Base-by-base conservation (phyloP, 2,797 vertebrate genomes). In the Paramormyrops hopkinsi region DNA sequence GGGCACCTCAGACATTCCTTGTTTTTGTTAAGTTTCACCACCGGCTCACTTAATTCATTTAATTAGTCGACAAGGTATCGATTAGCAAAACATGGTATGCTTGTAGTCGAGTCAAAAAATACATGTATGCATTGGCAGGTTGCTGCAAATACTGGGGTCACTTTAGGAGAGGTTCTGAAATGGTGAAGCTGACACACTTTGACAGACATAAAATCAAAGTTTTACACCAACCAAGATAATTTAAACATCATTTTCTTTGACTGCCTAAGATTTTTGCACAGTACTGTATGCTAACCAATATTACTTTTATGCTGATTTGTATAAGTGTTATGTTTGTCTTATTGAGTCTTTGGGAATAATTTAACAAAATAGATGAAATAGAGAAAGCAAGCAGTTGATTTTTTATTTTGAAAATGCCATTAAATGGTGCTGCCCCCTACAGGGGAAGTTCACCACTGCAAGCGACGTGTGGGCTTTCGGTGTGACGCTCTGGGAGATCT, bases 401-500 rank as follows among this genome's bases (percentile, higher is more conserved):
- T 29, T 86, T 33, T n/a, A 37, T 22, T 54, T 53, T 37, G 14
- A 22, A 29, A 44, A 56, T 48, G 12, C 22, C 17, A n/a, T 82
- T n/a, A 73, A 82, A 82, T n/a, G 50, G 25, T 37, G 6, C 2
- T 12, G 56, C 22, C 50, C 44, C 29, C 48, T 7, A 5, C 83
- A 89, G 89, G 89, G 89, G 14, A 89, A 95, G 91, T 95, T 95
- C 92, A 95, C 94, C 87, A 95, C 94, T 0, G 93, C 94, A 19
- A 95, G 94, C 9, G 95, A 95, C 0, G 94, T 94, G 37, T 95
- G 95, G 95, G 95, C 95, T 0, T 95, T 92, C 3, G 94, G 84
- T 0, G 86, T 91, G 5, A 90, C 79, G 0, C 92, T 95, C 37
- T 94, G 93, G 94, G 88, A 91, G 14, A 92, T 93, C 84, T 89